Conservation (phyloP, 2,888 invertebrate genomes). For the Pristionchus exspectatus region DNA sequence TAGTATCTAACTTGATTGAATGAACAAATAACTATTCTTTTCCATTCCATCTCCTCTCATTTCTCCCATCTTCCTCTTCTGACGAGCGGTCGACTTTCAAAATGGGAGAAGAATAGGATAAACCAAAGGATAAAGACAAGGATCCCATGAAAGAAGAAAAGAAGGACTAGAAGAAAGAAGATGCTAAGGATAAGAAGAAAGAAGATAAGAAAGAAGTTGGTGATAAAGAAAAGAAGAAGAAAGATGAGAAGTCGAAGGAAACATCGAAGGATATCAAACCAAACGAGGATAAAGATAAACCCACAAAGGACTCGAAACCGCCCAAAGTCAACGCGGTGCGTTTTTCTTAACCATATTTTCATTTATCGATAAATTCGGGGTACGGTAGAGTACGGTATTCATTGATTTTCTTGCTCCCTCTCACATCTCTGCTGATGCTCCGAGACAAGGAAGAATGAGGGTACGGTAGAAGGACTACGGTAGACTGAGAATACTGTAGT, state of each 20-base stretch:
- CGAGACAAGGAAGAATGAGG: background rate
- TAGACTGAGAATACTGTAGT: too few relatives aligned
- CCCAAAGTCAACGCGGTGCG: background rate
- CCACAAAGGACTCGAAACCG: background rate
- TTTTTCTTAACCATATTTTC: background rate
- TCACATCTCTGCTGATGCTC: background rate
- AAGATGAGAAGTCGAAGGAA: background rate
- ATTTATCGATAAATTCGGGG: background rate
- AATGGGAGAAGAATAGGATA: slow-evolving; percentile 13
- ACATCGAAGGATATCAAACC: background rate
- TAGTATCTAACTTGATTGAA: too few relatives aligned
- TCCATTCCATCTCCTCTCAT: background rate
- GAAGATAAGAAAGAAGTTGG: background rate
- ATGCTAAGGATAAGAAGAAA: background rate
- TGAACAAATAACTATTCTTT: too few relatives aligned
- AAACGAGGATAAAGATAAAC: background rate
- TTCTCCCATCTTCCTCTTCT: background rate
- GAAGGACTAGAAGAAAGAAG: background rate
- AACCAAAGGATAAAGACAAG: slow-evolving; percentile 10
- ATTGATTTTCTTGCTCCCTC: background rate
- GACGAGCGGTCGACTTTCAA: background rate
- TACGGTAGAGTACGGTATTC: background rate
- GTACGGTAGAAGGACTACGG: background rate
- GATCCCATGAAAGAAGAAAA: background rate
- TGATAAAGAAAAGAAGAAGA: background rate